phyloP scores from a whole-genome alignment of 2,113 vertebrate genomes.

The Pteruthius melanotis region DNA sequence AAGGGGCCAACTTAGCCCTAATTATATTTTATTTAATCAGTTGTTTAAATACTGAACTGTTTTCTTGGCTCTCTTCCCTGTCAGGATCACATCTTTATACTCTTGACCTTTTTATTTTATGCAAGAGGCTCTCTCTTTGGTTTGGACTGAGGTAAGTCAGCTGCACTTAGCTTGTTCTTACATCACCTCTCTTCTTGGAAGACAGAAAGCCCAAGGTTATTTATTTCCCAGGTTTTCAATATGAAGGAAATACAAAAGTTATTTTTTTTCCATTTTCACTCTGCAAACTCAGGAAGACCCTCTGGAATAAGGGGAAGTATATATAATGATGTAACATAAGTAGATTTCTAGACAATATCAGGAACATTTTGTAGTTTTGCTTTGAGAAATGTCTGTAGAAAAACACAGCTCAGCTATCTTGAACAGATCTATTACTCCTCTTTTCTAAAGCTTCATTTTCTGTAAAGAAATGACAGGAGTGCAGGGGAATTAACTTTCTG shows the following conservation, averaged over 20 bases:
- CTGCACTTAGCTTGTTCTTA: background rate
- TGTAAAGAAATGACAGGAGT: background rate
- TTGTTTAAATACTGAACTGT: conserved; percentile 64
- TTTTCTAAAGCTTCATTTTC: background rate
- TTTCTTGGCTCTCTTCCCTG: conserved; percentile 28
- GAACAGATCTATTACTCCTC: background rate
- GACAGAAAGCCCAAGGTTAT: background rate
- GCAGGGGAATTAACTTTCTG: background rate
- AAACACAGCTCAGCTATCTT: background rate
- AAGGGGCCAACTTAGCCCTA: conserved; percentile 61
- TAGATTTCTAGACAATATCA: background rate
- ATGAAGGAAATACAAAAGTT: background rate
- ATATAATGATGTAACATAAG: background rate
- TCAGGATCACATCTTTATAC: conserved; percentile 24
- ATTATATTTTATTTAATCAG: conserved; percentile 74
- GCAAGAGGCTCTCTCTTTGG: background rate
- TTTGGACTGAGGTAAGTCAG: background rate
- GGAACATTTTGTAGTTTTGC: background rate
- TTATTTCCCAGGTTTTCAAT: background rate
- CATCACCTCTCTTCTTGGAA: background rate
- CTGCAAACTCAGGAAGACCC: background rate
- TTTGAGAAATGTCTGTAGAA: background rate
- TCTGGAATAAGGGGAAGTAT: background rate
- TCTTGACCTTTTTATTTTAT: conserved; percentile 54
- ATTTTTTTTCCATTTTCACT: background rate